Conservation (phyloP, 2,888 invertebrate species). For the Dyspetes luteomarginatus region DNA sequence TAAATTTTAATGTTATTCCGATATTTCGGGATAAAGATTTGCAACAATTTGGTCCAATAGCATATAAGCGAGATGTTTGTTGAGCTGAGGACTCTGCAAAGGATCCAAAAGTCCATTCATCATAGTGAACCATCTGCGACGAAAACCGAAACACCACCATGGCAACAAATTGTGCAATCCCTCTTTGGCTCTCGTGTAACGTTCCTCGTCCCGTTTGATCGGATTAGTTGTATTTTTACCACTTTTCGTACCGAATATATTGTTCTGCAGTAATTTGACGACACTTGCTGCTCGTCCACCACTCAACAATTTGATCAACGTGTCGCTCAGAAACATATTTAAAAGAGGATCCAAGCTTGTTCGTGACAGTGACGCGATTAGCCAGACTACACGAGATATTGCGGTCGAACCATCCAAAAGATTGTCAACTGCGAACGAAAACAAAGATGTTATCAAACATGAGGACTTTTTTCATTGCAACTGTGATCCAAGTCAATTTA, state of each 20-base stretch:
- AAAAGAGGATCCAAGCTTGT: conserved; percentile 75
- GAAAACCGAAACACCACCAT: conserved; percentile 77
- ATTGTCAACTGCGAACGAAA: conserved; percentile 75
- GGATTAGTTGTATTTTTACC: conserved; percentile 56
- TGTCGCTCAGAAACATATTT: conserved; percentile 73
- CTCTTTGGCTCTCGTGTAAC: conserved; percentile 74
- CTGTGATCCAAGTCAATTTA: too few relatives aligned
- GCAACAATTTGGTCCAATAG: conserved; percentile 90
- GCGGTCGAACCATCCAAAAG: conserved; percentile 72
- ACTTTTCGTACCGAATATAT: conserved; percentile 72
- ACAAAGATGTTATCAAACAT: too few relatives aligned
- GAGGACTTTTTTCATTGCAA: too few relatives aligned
- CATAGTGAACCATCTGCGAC: conserved; percentile 76
- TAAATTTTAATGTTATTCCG: conserved; percentile 56
- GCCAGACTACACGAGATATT: conserved; percentile 76
- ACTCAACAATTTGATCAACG: conserved; percentile 76
- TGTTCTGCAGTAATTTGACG: conserved; percentile 77
- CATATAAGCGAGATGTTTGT: conserved; percentile 89
- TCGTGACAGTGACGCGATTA: conserved; percentile 75
- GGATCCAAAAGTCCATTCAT: conserved; percentile 80
- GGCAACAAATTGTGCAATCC: conserved; percentile 77
- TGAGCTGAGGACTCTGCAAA: conserved; percentile 85
- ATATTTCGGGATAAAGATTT: conserved; percentile 91
- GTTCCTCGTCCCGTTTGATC: conserved; percentile 65
- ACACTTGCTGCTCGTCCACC: conserved; percentile 80